Conservation (phyloP, 2,113 vertebrate species). For the Festucalex cinctus region DNA sequence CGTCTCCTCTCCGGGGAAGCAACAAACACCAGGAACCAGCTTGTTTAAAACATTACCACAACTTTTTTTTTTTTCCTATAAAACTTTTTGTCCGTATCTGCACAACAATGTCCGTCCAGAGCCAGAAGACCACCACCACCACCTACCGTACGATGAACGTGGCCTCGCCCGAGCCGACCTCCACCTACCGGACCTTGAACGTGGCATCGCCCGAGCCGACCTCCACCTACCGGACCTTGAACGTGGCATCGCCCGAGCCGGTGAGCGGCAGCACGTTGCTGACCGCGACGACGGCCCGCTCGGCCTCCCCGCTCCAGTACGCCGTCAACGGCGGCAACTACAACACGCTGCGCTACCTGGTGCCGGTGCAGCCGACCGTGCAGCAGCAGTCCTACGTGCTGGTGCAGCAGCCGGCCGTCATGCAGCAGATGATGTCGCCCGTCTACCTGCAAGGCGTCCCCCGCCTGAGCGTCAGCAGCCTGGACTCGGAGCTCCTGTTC, state of each 20-base stretch:
- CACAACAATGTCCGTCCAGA: constrained; percentile 55
- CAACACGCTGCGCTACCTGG: constrained; percentile 52
- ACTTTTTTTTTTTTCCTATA: not conserved
- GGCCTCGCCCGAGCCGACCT: constrained; percentile 17
- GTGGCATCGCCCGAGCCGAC: constrained; percentile 22
- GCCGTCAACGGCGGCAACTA: constrained; percentile 44
- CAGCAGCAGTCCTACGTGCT: constrained; percentile 26
- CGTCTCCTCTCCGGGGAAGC: not conserved
- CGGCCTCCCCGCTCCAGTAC: constrained; percentile 31
- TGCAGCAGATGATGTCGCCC: constrained; percentile 49
- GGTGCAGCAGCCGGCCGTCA: constrained; percentile 30
- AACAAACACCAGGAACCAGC: not conserved
- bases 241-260: constrained; percentile 29
- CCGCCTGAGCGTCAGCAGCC: constrained; percentile 44
- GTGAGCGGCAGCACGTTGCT: not conserved
- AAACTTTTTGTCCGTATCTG: not conserved
- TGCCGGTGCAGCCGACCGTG: constrained; percentile 43
- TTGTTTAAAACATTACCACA: not conserved
- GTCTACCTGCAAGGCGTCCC: constrained; percentile 49
- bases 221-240: constrained; percentile 52
- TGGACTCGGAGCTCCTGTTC: constrained; percentile 32
- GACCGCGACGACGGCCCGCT: constrained; percentile 1
- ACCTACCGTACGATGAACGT: constrained; percentile 51
- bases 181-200: constrained; percentile 49
- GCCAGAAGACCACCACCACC: constrained; percentile 39